Evolutionary conservation across 2,113 vertebrate genomes (phyloP), one percentile per base, ranked within the genome.

Genomic region (Mohoua ochrocephala): DNA sequence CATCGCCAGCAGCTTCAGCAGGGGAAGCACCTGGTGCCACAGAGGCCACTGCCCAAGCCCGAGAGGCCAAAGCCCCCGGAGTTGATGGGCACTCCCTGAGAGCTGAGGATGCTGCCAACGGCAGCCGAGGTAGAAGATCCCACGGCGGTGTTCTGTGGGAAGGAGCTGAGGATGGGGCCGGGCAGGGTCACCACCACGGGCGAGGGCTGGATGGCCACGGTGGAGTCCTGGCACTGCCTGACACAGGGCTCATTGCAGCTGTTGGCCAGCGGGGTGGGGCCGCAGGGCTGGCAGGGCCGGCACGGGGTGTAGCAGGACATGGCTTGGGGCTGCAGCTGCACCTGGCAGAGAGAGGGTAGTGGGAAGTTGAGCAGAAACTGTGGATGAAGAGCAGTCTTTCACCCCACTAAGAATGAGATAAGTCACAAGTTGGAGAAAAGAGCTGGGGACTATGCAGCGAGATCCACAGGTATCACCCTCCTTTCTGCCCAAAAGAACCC

Each of bases 331-430:
- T 79, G 65, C 0, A 87, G 28, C 0, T 20, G 59, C 37, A 45
- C 78, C 78, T 83, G 79, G 0, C 0, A 54, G 0, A 63, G 0
- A 63, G 2, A 77, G 16, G 2, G 30, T 1, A 49, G n/a, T 0
- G 77, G 2, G 31, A 14, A 49, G 27, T 18, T 35, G 30, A 69
- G 24, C 41, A 77, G 30, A 69, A 61, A 33, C 8, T n/a, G 11
- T 76, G 31, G 7, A 11, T 84, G 23, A 56, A 35, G 35, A 63
- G 15, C 18, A 37, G 4, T 54, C 22, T 90, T 28, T 14, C 27
- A 14, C 18, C 13, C 27, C 30, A 35, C 4, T 61, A 42, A 41
- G 17, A 53, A 4, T 39, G 23, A 75, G 16, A 10, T 26, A 75
- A n/a, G 7, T 30, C n/a, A 45, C 9, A 39, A 60, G 7, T 3